phyloP scores from a whole-genome alignment of 2,113 vertebrate genomes.

The Caloenas nicobarica region DNA sequence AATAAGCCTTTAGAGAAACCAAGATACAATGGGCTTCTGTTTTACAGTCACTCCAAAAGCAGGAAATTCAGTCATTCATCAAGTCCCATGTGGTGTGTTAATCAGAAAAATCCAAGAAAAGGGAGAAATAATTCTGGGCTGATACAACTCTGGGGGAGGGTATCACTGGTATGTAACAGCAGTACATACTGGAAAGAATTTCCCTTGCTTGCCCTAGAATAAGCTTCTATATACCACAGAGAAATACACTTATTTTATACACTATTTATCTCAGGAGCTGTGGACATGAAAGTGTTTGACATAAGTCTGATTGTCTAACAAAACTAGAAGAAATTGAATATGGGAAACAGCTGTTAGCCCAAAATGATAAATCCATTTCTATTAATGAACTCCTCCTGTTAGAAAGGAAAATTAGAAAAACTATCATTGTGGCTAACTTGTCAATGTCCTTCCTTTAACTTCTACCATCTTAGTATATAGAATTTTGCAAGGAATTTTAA shows the following conservation, averaged over 20 bases:
- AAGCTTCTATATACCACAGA: not conserved
- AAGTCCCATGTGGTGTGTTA: not conserved
- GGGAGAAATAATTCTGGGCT: not conserved
- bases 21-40: not conserved
- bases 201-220: not conserved
- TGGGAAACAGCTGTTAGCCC: not conserved
- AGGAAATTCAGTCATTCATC: not conserved
- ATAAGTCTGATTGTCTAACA: not conserved
- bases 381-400: not conserved
- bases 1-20: not conserved
- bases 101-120: not conserved
- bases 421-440: not conserved
- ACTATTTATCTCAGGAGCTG: not conserved
- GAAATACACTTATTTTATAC: not conserved
- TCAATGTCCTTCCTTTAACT: conserved; percentile 14
- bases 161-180: not conserved
- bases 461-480: not conserved
- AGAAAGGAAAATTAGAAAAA: not conserved
- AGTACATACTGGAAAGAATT: not conserved
- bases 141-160: not conserved
- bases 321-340: not conserved
- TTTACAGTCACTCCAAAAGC: not conserved
- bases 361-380: not conserved
- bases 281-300: not conserved
- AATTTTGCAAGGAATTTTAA: not conserved